Base-by-base conservation (phyloP, 2,888 invertebrate species). In the Vanessa cardui region DNA sequence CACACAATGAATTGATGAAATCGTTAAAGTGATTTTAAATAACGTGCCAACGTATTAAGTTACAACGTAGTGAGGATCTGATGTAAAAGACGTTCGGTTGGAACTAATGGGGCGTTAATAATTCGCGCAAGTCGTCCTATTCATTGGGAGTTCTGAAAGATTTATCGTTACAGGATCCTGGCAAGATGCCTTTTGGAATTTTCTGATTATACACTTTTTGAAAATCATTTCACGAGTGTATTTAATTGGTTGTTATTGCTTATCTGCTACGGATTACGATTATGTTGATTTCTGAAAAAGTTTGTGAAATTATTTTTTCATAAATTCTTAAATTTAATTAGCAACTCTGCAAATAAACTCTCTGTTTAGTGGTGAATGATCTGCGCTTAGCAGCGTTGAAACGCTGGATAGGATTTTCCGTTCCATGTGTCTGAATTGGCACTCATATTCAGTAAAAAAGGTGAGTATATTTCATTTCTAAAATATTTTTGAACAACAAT, bases 91-190 rank as follows among this genome's bases (percentile, higher is more conserved):
- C 88, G 84, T 86, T 88, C 77, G 79, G 82, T 78, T 80, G 80
- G 78, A 85, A 86, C 88, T 90, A 91, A 92, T 90, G 91, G 90
- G 78, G 85, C 87, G 90, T 88, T 89, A 87, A 89, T 91, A 90
- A 92, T 90, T 89, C 82, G 85, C 83, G 80, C 85, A 85, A 89
- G 88, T 73, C 77, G 86, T 83, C 81, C 88, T 85, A 89, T 90
- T 91, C 83, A 91, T 87, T 87, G 86, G 86, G 80, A 82, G 84
- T 84, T 83, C 77, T 83, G 78, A 71, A 79, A 88, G 90, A 92
- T 91, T 91, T 91, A 91, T 88, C 85, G 85, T 87, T 87, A 87
- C 89, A 88, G 88, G 82, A 81, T 85, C 80, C 88, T 91, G 92
- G 92, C 91, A 91, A 88, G 85, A 86, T 90, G 90, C 91, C 91